Evolutionary conservation across 2,113 vertebrate species (phyloP), one percentile per base, ranked within the genome.

Genomic region (Reinhardtius hippoglossoides): DNA sequence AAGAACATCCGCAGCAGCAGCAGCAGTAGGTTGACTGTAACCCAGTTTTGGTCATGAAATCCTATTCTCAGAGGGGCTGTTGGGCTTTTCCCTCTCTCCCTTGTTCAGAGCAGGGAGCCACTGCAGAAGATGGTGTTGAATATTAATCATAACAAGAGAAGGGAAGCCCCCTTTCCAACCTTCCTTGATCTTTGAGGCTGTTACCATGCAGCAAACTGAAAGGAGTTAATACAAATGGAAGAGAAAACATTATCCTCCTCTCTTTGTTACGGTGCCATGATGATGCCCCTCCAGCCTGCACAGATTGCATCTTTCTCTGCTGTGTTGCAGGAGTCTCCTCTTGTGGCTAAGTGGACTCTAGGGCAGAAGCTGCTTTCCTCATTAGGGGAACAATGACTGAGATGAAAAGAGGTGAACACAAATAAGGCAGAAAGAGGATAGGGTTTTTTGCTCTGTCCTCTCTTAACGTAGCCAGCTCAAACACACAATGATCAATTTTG

Each of bases 351-450:
- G 84, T 87, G 80, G 68, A 83, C 62, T 80, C 46, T 1, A 71
- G 78, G 76, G 66, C 80, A 74, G 64, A 63, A 54, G 70, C 74
- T 26, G 69, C 10, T 23, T 67, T 76, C 63, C 87, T 87, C 80
- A 74, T 90, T 89, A 88, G n/a, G 31, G n/a, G 69, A 86, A 83
- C 67, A 46, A 67, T 81, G 73, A 44, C 58, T 56, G 58, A 88
- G 76, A 90, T 90, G 66, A 87, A 88, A 87, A 52, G 76, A 79
- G 55, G 26, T 70, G 72, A 85, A 61, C 68, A 68, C n/a, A 71
- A 80, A 82, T 69, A 67, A 73, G 68, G 55, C 68, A 26, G 23
- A 12, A 52, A 26, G 13, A 59, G 60, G 48, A 20, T 67, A 23
- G 59, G 42, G 27, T 58, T n/a, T 27, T 5, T 18, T 67, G 31